phyloP scores from a whole-genome alignment of 2,113 vertebrate species.

The Bubalus kerabau region DNA sequence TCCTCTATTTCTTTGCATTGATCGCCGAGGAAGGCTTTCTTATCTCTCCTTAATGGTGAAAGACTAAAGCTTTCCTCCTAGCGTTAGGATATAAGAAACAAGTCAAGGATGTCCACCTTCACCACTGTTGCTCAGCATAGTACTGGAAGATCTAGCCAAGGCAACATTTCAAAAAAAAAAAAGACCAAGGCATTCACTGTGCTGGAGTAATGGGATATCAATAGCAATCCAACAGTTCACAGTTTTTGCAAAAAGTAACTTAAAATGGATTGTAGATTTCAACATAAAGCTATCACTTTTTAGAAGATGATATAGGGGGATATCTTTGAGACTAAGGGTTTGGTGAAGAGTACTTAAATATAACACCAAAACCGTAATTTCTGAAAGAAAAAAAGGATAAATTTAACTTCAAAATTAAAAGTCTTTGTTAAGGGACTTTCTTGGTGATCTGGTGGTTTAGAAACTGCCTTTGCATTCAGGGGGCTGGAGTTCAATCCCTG shows the following conservation, averaged over 20 bases:
- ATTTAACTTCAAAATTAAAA: background rate
- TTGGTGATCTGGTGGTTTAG: background rate
- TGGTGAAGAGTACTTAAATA: background rate
- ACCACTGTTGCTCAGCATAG: background rate
- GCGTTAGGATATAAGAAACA: too few relatives aligned
- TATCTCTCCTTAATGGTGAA: background rate
- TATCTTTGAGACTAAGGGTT: background rate
- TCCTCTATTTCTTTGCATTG: background rate
- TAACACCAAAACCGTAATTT: background rate
- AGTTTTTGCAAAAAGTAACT: background rate
- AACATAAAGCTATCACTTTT: background rate
- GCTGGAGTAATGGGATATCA: background rate
- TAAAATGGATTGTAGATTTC: background rate
- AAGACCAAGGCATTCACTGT: background rate
- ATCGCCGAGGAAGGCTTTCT: accelerated
- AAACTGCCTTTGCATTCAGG: background rate
- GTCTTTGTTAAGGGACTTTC: background rate
- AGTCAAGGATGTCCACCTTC: background rate
- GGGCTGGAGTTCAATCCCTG: background rate
- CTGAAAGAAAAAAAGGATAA: background rate
- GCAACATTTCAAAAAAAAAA: background rate
- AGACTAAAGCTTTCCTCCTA: background rate
- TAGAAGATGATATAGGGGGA: background rate
- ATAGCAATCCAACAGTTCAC: background rate
- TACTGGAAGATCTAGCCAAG: background rate